These are phyloP conservation scores for Aphis gossypii DNA, from an alignment of 1,140 invertebrate species.

Conservation along the genomic window DNA sequence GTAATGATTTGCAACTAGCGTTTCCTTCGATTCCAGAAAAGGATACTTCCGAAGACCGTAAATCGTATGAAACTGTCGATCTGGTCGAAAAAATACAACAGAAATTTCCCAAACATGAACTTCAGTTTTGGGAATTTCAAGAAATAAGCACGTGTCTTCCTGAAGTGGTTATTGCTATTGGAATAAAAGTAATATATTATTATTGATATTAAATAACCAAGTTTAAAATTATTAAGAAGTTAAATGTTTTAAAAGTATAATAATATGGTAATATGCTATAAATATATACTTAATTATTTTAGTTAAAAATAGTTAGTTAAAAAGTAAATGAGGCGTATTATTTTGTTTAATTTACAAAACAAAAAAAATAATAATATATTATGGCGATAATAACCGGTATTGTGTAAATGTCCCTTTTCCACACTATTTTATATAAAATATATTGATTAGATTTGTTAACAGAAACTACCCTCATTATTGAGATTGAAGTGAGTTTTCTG, in stretches of 20 bases:
- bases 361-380: neutral
- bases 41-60: too few species aligned
- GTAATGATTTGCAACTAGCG: neutral
- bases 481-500: too few species aligned
- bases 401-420: neutral
- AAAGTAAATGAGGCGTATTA: too few species aligned
- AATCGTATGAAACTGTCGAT: conserved; percentile 3
- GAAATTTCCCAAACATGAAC: conserved; percentile 50
- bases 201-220: neutral
- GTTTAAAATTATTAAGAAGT: neutral
- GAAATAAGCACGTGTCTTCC: conserved; percentile 51
- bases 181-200: conserved; percentile 43
- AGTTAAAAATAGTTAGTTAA: too few species aligned
- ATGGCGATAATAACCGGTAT: neutral
- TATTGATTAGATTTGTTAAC: neutral
- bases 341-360: neutral
- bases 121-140: conserved; percentile 55
- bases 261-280: too few species aligned
- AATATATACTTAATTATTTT: too few species aligned
- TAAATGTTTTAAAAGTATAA: neutral
- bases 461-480: neutral
- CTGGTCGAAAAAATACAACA: conserved; percentile 47
- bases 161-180: conserved; percentile 41
- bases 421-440: neutral
- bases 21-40: neutral